Base-by-base conservation (phyloP, 1,140 invertebrate species). In the Harlomillsia oculata region DNA sequence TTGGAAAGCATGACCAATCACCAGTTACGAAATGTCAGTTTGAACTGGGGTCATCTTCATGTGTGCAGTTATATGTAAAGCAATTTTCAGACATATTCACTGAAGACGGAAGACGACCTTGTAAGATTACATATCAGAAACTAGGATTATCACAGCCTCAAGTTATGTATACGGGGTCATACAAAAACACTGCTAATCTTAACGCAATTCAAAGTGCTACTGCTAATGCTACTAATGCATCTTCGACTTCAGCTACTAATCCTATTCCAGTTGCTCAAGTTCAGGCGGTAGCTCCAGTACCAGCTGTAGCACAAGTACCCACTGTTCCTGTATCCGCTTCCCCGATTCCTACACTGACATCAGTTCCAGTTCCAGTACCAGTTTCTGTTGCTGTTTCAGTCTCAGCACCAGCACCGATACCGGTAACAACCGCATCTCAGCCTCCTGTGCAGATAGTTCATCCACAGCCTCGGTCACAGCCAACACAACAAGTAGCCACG, bases 11-110 rank as follows among this genome's bases (percentile, higher is more conserved):
- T 30, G 28, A 28, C 9, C 30, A 32, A 48, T 36, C 41, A 25
- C 58, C 45, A 3, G 50, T 39, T 44, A 63, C 64, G 20, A 65
- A 62, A 34, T 65, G 64, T 55, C 57, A 62, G 34, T 65, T 65
- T 46, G 64, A 62, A 16, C 39, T 65, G 5, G 64, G 64, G 2
- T 65, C 56, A 3, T 46, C 37, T 44, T 5, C 28, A 6, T 30
- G 21, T 18, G 64, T 62, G 1, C 32, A 53, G 4, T 55, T 65
- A 2, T 65, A 65, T 28, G 58, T 65, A 1, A 53, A 62, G 36
- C 64, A 65, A 29, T 65, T 65, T 41, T 53, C 60, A 4, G 64
- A 65, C 25, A 65, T 65, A 29, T 65, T 62, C 32, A 62, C 64
- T 3, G 64, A 65, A 28, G 45, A 48, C 16, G 45, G 45, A 16